phyloP scores from a whole-genome alignment of 2,113 vertebrate genomes.

The Laticauda laticaudata region DNA sequence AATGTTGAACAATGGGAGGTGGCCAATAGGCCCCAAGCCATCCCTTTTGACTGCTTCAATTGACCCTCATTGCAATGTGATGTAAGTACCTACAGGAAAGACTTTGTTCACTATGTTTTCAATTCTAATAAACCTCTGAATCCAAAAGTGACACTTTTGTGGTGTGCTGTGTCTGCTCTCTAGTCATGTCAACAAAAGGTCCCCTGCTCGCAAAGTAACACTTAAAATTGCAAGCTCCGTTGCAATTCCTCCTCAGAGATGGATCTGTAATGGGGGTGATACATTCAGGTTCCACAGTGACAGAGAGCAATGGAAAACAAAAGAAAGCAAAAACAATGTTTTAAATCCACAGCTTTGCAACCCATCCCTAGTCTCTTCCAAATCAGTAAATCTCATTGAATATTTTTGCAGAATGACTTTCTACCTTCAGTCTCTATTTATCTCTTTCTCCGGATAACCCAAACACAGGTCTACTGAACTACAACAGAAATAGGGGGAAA shows the following conservation, averaged over 20 bases:
- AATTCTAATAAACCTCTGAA: too few species aligned
- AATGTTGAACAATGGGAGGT: too few species aligned
- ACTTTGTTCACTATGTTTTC: too few species aligned
- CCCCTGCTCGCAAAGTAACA: neutral
- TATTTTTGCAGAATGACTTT: neutral
- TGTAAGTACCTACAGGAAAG: too few species aligned
- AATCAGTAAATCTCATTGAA: neutral
- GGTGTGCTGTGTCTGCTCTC: neutral
- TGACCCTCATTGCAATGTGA: too few species aligned
- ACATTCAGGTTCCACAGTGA: neutral
- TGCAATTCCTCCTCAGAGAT: neutral
- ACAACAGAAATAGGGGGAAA: accelerated
- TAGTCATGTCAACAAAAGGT: neutral
- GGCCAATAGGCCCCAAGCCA: too few species aligned
- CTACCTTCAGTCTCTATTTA: neutral
- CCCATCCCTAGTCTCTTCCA: neutral
- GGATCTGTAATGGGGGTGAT: neutral
- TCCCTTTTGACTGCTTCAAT: too few species aligned
- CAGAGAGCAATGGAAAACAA: neutral
- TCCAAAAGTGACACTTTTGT: too few species aligned
- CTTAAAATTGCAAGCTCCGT: neutral
- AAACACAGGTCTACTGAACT: neutral
- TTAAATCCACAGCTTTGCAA: neutral
- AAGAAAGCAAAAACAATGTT: neutral
- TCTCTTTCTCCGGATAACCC: neutral